These are phyloP conservation scores for Malacoraja senta DNA, from an alignment of 2,797 vertebrate species.

Conservation along the genomic window DNA sequence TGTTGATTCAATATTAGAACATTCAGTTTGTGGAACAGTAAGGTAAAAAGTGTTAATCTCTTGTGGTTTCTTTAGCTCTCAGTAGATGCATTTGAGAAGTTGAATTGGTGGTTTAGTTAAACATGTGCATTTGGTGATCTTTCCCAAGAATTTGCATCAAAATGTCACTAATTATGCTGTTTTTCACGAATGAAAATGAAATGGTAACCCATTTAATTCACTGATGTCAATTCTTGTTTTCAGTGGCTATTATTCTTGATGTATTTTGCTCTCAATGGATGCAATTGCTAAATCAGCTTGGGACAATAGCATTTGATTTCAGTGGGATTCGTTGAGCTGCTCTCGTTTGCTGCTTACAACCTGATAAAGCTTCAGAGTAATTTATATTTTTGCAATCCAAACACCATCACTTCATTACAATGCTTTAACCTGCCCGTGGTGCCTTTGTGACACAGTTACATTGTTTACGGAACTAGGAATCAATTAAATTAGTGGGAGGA, in stretches of 20 bases:
- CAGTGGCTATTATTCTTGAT: neutral
- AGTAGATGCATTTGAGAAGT: neutral
- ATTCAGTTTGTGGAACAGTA: neutral
- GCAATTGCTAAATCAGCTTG: neutral
- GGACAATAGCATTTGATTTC: neutral
- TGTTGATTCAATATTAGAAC: neutral
- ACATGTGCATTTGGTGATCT: neutral
- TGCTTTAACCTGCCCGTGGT: neutral
- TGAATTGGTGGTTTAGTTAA: neutral
- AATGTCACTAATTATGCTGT: neutral
- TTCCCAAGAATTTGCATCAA: neutral
- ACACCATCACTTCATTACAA: neutral
- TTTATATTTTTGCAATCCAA: neutral
- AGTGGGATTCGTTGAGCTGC: neutral
- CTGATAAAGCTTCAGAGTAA: neutral
- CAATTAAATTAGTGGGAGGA: neutral
- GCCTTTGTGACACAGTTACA: neutral
- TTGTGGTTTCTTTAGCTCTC: neutral
- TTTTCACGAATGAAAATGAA: neutral
- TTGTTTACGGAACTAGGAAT: neutral
- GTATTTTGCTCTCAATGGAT: neutral
- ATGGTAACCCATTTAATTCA: neutral
- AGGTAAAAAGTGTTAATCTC: neutral
- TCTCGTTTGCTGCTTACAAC: neutral
- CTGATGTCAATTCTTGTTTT: neutral